These are phyloP conservation scores for Xiphophorus maculatus DNA, from an alignment of 2,113 vertebrate genomes.

Conservation along the genomic window DNA sequence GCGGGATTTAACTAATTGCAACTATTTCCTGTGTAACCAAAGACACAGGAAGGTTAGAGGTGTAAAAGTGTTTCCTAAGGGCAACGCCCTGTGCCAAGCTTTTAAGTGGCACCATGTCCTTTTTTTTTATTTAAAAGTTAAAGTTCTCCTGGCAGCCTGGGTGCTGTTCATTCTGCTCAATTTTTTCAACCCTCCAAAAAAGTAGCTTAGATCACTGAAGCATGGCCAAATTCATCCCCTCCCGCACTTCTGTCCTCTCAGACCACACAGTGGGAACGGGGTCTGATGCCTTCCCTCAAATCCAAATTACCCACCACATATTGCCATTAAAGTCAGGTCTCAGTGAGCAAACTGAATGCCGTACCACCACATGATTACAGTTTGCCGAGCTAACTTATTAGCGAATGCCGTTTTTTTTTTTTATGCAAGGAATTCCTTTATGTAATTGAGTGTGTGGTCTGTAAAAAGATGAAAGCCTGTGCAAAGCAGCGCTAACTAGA, in stretches of 20 bases:
- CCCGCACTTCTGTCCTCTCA: constrained; percentile 61
- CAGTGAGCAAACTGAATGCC: constrained; percentile 70
- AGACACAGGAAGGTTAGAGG: constrained; percentile 71
- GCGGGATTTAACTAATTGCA: constrained; percentile 87
- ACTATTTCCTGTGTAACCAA: constrained; percentile 76
- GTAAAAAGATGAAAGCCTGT: constrained; percentile 58
- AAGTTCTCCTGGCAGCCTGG: constrained; percentile 43
- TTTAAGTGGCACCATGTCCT: constrained; percentile 76
- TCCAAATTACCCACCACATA: constrained; percentile 61
- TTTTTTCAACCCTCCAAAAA: constrained; percentile 32
- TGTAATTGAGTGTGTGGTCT: constrained; percentile 61
- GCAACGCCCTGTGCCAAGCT: constrained; percentile 37
- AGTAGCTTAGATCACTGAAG: constrained; percentile 84
- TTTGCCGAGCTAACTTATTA: constrained; percentile 55
- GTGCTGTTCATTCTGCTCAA: constrained; percentile 24
- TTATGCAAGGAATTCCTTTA: constrained; percentile 36
- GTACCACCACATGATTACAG: constrained; percentile 75
- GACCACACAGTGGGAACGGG: constrained; percentile 84
- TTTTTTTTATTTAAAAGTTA: constrained; percentile 46
- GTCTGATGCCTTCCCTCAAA: constrained; percentile 44
- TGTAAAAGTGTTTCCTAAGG: constrained; percentile 36
- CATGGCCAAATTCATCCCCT: constrained; percentile 76
- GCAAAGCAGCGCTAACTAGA: constrained; percentile 48
- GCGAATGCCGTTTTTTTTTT: constrained; percentile 39
- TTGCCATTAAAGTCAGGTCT: constrained; percentile 60